Conservation (phyloP, 2,113 vertebrate genomes). For the Oryzias woworae region DNA sequence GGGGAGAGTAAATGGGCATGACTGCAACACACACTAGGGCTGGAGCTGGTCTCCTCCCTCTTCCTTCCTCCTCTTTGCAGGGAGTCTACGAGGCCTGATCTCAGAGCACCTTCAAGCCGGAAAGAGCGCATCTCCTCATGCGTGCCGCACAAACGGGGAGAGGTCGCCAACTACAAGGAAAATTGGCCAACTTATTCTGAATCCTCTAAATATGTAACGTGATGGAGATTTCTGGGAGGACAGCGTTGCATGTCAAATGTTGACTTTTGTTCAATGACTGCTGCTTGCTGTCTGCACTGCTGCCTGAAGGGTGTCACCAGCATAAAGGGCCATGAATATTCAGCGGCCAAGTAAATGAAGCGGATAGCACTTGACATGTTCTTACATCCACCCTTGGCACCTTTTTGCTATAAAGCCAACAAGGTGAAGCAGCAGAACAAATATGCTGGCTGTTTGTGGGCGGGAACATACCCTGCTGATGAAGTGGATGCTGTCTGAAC, state of each 20-base stretch:
- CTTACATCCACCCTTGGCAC: conserved; percentile 72
- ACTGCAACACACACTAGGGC: conserved; percentile 56
- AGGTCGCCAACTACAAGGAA: conserved; percentile 11
- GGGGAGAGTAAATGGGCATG: conserved; percentile 61
- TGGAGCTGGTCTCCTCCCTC: conserved; percentile 25
- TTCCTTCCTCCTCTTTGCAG: conserved; percentile 12
- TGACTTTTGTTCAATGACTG: conserved; percentile 27
- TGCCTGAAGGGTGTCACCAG: conserved; percentile 53
- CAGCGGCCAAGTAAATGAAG: conserved; percentile 68
- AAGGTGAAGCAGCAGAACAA: conserved; percentile 66
- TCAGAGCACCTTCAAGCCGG: conserved; percentile 9
- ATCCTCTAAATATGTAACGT: conserved; percentile 10
- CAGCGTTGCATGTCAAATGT: conserved; percentile 4
- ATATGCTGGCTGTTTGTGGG: conserved; percentile 54
- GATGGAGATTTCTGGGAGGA: conserved; percentile 6
- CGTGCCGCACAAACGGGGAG: conserved; percentile 28
- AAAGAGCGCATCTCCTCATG: background rate
- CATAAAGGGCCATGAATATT: conserved; percentile 71
- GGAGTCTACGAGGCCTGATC: conserved; percentile 27
- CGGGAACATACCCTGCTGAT: conserved; percentile 44
- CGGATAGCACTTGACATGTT: conserved; percentile 65
- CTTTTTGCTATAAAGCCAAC: conserved; percentile 54
- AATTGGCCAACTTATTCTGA: conserved; percentile 13
- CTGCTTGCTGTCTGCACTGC: conserved; percentile 40
- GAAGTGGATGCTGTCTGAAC: conserved; percentile 37